Evolutionary conservation across 2,888 invertebrate species (phyloP), one percentile per base, ranked within the genome.

Genomic region (Linnaemya tessellans): DNA sequence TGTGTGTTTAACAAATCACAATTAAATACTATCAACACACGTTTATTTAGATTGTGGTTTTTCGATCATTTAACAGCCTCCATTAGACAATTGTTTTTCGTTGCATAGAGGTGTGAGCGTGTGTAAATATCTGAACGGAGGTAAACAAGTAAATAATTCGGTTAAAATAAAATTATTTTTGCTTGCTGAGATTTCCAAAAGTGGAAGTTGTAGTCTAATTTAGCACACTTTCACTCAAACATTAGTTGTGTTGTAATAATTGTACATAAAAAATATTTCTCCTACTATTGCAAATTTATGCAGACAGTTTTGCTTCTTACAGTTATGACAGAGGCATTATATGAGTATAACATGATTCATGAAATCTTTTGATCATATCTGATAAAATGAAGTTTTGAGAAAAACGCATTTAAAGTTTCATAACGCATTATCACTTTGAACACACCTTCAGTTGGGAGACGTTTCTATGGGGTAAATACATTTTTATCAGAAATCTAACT

Each of bases 61-160:
- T 68, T 65, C 51, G n/a, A 80, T 67, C 51, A 68, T 68, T 75
- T 84, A 70, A 75, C 74, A 84, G 64, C 38, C 64, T 80, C 70
- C 46, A 80, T 77, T 82, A 70, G 46, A 70, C 62, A 77, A 82
- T 74, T 74, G 58, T 67, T 60, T 68, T 70, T n/a, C n/a, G 13
- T 68, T 60, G 68, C 10, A 46, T 35, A 49, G n/a, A 38, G 11
- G 0, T 18, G 10, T 56, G 15, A 1, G 10, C 5, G 8, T 30
- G 30, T 30, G 30, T 56, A 54, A 65, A 58, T 46, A 60, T 15
- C 4, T 35, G 49, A 38, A 1, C 46, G 8, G 43, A 58, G 58
- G 58, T 46, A 46, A 71, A 58, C 60, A 35, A 62, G 73, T 51
- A 62, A 62, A 38, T 51, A n/a, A 11, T 38, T 49, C n/a, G 3